Conservation (phyloP, 1,140 invertebrate species). For the Drosophila navojoa region DNA sequence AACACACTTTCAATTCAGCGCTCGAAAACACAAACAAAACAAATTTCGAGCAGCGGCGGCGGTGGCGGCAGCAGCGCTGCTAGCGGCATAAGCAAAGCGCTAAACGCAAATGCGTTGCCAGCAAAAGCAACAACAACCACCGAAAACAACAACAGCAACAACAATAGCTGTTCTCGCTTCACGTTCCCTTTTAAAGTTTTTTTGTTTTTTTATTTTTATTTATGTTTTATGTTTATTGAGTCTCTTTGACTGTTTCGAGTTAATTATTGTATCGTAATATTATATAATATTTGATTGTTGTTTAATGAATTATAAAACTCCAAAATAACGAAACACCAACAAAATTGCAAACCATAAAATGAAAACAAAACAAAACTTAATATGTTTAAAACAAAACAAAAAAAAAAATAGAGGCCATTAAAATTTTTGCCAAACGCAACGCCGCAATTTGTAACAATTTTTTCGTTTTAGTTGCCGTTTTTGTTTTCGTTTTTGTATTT, state of each 20-base stretch:
- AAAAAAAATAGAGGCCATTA: constrained; percentile 11
- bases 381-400: constrained; percentile 4
- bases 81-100: constrained; percentile 37
- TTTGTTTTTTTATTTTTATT: neutral
- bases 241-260: constrained; percentile 22
- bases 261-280: constrained; percentile 37
- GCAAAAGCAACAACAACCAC: constrained; percentile 10
- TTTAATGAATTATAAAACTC: constrained; percentile 22
- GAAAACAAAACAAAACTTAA: neutral
- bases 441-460: constrained; percentile 30
- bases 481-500: constrained; percentile 21
- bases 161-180: neutral
- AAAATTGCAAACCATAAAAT: neutral
- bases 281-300: constrained; percentile 37
- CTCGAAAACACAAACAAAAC: constrained; percentile 48
- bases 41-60: constrained; percentile 24
- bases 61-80: constrained; percentile 22
- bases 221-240: constrained; percentile 9
- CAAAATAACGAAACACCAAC: neutral
- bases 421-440: constrained; percentile 16
- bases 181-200: constrained; percentile 18
- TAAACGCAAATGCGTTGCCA: constrained; percentile 10
- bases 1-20: constrained; percentile 25
- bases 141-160: constrained; percentile 15
- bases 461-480: constrained; percentile 8